These are phyloP conservation scores for Cavia porcellus DNA, from an alignment of 2,113 vertebrate genomes.

Conservation along the genomic window DNA sequence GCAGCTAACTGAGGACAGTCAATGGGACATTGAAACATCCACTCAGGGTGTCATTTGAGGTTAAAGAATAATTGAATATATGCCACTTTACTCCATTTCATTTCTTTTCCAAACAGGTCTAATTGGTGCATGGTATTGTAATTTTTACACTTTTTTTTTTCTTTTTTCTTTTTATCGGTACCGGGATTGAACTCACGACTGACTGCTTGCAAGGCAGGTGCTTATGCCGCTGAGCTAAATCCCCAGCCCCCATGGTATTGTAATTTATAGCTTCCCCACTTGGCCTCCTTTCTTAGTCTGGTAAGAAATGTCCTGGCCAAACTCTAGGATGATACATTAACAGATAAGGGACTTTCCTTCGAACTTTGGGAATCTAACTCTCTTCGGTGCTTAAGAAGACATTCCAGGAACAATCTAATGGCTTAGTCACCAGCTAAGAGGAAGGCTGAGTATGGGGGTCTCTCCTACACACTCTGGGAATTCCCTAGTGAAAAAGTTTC, in stretches of 20 bases:
- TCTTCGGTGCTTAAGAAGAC: background rate
- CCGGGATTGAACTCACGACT: too few relatives aligned
- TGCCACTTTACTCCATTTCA: background rate
- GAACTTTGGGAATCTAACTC: background rate
- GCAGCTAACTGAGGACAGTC: background rate
- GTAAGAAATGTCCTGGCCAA: background rate
- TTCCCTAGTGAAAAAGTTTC: background rate
- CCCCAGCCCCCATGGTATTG: background rate
- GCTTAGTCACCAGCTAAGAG: background rate
- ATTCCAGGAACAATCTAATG: background rate
- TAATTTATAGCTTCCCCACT: background rate
- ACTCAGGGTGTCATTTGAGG: background rate
- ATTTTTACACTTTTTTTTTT: background rate
- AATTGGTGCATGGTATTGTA: background rate
- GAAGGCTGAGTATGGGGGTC: background rate
- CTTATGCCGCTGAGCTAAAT: too few relatives aligned
- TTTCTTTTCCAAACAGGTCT: background rate
- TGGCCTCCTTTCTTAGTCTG: background rate
- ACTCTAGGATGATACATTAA: background rate
- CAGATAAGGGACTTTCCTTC: background rate
- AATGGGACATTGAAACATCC: background rate
- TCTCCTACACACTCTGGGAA: background rate
- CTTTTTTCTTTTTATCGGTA: too few relatives aligned
- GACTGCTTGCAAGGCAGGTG: too few relatives aligned
- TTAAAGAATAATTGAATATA: background rate